A percentile compares a stretch with the other conserved stretches of the same genome.
These are phyloP conservation scores for Saiga tatarica DNA, from an alignment of 2,113 vertebrate genomes.

Conservation along the genomic window DNA sequence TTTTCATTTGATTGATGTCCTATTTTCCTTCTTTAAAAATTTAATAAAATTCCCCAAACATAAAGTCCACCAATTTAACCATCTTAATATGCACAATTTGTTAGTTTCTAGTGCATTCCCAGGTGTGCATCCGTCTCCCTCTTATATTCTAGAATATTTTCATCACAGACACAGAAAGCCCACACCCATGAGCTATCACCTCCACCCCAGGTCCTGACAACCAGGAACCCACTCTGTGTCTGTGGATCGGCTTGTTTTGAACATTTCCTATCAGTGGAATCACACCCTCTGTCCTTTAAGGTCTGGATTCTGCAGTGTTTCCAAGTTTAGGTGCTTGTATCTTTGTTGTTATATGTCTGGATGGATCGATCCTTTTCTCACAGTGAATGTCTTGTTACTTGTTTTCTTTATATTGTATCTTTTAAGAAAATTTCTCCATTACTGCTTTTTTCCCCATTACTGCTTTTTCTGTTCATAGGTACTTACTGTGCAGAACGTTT, in stretches of 20 bases:
- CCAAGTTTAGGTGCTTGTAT: no score
- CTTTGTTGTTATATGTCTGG: neutral
- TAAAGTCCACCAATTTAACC: neutral
- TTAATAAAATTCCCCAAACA: neutral
- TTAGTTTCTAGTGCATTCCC: neutral
- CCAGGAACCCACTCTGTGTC: neutral
- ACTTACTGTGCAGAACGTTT: neutral
- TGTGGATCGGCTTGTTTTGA: neutral
- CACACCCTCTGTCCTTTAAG: neutral
- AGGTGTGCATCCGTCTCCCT: neutral
- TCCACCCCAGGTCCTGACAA: neutral
- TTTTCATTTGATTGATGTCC: neutral
- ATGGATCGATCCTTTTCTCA: neutral
- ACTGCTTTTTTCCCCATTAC: neutral
- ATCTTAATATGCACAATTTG: neutral
- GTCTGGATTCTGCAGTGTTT: neutral
- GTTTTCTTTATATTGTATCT: neutral
- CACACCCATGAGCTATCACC: no score
- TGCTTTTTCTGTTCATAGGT: neutral
- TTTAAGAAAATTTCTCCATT: neutral
- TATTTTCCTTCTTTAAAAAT: neutral
- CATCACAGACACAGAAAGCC: neutral
- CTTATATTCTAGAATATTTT: neutral
- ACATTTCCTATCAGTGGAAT: neutral
- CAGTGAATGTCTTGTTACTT: neutral